These are phyloP conservation scores for Bursaphelenchus okinawaensis DNA, from an alignment of 2,888 invertebrate species.

Conservation along the genomic window DNA sequence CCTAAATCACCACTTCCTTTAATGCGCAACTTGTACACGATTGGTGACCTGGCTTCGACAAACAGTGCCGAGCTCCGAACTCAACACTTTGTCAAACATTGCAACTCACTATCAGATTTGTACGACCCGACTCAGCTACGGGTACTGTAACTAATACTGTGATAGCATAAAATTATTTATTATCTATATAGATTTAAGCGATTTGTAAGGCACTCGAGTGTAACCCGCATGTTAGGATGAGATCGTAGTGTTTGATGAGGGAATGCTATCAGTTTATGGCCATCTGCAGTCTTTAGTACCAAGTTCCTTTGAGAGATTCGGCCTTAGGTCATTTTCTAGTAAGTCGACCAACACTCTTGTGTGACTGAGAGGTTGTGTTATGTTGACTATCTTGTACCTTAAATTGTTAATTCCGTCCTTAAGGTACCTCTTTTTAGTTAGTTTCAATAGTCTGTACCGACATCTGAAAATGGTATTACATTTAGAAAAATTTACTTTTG, in stretches of 20 bases:
- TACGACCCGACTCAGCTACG: constrained; percentile 15
- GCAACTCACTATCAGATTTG: constrained; percentile 17
- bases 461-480: constrained; percentile 58
- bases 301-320: constrained; percentile 13
- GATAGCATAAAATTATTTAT: too few relatives aligned
- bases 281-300: neutral
- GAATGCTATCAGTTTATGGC: neutral
- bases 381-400: constrained; percentile 53
- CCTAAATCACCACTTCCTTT: constrained; percentile 22
- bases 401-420: constrained; percentile 61
- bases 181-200: neutral
- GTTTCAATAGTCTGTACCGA: constrained; percentile 59
- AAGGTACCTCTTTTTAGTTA: constrained; percentile 58
- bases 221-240: neutral
- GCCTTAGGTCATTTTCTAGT: constrained; percentile 40
- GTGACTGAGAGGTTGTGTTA: constrained; percentile 35
- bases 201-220: neutral
- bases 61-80: constrained; percentile 21
- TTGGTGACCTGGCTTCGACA: constrained; percentile 30
- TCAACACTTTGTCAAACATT: constrained; percentile 12
- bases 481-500: constrained; percentile 10
- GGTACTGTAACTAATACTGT: neutral
- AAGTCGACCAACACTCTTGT: constrained; percentile 49
- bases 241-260: neutral
- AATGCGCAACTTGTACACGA: constrained; percentile 37